Conservation (phyloP, 2,797 vertebrate species). For the Pseudomugil gertrudae region DNA sequence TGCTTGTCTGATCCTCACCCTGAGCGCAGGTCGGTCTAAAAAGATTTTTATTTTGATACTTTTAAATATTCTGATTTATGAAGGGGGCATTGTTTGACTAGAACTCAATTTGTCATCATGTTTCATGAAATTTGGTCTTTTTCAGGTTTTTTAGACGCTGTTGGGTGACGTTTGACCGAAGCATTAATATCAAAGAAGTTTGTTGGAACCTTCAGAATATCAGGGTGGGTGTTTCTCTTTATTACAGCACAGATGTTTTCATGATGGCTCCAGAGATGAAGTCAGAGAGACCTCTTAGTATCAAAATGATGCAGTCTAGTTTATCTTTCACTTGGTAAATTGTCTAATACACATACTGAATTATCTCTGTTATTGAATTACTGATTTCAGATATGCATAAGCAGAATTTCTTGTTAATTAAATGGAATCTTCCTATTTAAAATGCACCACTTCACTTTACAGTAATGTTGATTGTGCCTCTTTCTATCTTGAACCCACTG, state of each 20-base stretch:
- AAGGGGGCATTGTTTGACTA: neutral
- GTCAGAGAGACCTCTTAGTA: neutral
- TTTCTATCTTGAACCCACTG: neutral
- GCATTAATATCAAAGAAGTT: slow-evolving; percentile 94
- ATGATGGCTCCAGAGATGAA: neutral
- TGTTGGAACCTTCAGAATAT: slow-evolving; percentile 97
- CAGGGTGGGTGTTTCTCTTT: slow-evolving; percentile 80
- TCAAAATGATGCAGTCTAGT: neutral
- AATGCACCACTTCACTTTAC: neutral
- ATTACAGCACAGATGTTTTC: neutral
- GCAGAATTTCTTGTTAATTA: neutral
- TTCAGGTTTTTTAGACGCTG: slow-evolving; percentile 90
- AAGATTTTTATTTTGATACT: neutral
- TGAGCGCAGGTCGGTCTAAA: slow-evolving; percentile 85
- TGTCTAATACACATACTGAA: neutral
- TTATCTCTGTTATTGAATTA: neutral
- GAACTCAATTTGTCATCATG: neutral
- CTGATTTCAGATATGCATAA: neutral
- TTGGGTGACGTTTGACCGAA: slow-evolving; percentile 93
- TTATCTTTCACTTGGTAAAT: neutral
- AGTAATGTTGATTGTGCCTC: no score
- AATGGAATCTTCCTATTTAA: neutral
- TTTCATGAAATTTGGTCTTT: neutral
- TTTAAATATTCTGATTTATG: neutral
- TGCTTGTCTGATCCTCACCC: slow-evolving; percentile 93